These are phyloP conservation scores for Oryctolagus cuniculus DNA, from an alignment of 2,113 vertebrate genomes.

Conservation along the genomic window mOryCun1.1 NC_091435.1:87137501-87138000, in stretches of 20 bases:
- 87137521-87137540: background rate
- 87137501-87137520: conserved; percentile 1
- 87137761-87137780: conserved; percentile 63
- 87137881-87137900: background rate
- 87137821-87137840: conserved; percentile 38
- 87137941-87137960: conserved; percentile 40
- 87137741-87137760: conserved; percentile 52
- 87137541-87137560: background rate
- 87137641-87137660: conserved; percentile 38
- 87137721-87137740: conserved; percentile 66
- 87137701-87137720: conserved; percentile 52
- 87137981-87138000: background rate
- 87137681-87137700: conserved; percentile 24
- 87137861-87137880: conserved; percentile 11
- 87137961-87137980: conserved; percentile 24
- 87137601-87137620: background rate
- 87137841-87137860: conserved; percentile 39
- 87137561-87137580: background rate
- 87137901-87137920: background rate
- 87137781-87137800: conserved; percentile 16
- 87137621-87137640: conserved; percentile 24
- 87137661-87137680: conserved; percentile 51
- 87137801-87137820: background rate
- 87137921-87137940: conserved; percentile 2
- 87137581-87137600: background rate